These are phyloP conservation scores for Holocentrus rufus DNA, from an alignment of 2,797 vertebrate species.

Conservation along the genomic window DNA sequence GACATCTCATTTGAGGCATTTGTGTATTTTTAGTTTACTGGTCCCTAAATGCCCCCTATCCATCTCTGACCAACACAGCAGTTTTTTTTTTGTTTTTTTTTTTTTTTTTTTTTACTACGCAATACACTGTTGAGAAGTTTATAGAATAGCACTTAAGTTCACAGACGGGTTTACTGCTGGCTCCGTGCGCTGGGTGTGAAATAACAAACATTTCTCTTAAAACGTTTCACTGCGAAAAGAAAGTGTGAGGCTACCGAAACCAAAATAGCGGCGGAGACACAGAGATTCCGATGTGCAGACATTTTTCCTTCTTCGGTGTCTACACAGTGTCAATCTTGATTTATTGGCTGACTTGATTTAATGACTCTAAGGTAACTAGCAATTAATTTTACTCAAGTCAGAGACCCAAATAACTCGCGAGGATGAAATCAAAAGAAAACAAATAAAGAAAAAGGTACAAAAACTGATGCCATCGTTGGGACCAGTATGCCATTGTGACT, in stretches of 20 bases:
- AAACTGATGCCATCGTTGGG: neutral
- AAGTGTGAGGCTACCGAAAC: slow-evolving; percentile 30
- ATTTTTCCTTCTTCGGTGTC: slow-evolving; percentile 3
- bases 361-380: slow-evolving; percentile 38
- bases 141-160: slow-evolving; percentile 73
- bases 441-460: neutral
- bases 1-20: slow-evolving; percentile 68
- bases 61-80: slow-evolving; percentile 58
- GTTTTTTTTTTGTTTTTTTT: slow-evolving; percentile 43
- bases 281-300: slow-evolving; percentile 42
- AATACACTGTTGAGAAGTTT: slow-evolving; percentile 68
- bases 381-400: slow-evolving; percentile 15
- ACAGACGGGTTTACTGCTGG: slow-evolving; percentile 76
- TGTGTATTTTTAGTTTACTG: slow-evolving; percentile 69
- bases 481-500: neutral
- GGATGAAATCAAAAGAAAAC: neutral
- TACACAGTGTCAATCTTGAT: slow-evolving; percentile 15
- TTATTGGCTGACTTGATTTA: slow-evolving; percentile 31
- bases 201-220: slow-evolving; percentile 75
- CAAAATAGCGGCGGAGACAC: slow-evolving; percentile 35
- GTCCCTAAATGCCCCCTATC: slow-evolving; percentile 62
- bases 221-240: slow-evolving; percentile 58
- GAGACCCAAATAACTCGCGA: neutral
- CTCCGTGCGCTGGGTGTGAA: slow-evolving; percentile 67
- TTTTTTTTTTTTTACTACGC: slow-evolving; percentile 54